These are phyloP conservation scores for Diplosoma virens DNA, from an alignment of 23 tunicate genomes.

Conservation along the genomic window DNA sequence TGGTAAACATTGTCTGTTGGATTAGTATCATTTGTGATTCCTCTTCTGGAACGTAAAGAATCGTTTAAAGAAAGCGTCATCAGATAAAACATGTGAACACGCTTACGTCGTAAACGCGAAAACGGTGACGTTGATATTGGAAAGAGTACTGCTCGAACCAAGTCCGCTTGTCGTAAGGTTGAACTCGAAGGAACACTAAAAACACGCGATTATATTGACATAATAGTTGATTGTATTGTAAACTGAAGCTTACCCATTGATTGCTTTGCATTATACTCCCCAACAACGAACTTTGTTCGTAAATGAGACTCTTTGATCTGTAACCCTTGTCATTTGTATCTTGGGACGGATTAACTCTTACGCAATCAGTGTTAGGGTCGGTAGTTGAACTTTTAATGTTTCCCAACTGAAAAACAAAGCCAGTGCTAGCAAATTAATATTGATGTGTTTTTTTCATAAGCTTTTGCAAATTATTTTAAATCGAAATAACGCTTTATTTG, in stretches of 20 bases:
- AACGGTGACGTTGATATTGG: conserved; percentile 22
- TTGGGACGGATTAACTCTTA: background rate
- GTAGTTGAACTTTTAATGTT: conserved; percentile 26
- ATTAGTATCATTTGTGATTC: too few relatives aligned
- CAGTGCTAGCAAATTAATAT: too few relatives aligned
- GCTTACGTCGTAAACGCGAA: conserved; percentile 20
- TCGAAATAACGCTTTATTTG: too few relatives aligned
- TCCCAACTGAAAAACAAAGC: conserved; percentile 12
- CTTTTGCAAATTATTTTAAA: too few relatives aligned
- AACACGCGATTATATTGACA: background rate
- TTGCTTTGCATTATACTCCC: conserved; percentile 39
- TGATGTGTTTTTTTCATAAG: too few relatives aligned
- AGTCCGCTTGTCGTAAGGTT: conserved; percentile 36
- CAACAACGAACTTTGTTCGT: conserved; percentile 21
- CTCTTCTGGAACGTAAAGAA: too few relatives aligned
- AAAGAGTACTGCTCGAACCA: conserved; percentile 11
- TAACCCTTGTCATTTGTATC: background rate
- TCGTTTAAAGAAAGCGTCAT: too few relatives aligned
- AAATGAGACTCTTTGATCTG: conserved; percentile 5
- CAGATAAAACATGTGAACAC: too few relatives aligned
- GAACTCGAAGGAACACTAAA: conserved; percentile 66
- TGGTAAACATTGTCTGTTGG: background rate
- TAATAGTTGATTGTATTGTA: too few relatives aligned
- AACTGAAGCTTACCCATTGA: conserved; percentile 12
- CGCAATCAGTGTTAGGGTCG: background rate